Evolutionary conservation across 2,888 invertebrate species (phyloP), one percentile per base, ranked within the genome.

Genomic region (Patella caerulea): DNA sequence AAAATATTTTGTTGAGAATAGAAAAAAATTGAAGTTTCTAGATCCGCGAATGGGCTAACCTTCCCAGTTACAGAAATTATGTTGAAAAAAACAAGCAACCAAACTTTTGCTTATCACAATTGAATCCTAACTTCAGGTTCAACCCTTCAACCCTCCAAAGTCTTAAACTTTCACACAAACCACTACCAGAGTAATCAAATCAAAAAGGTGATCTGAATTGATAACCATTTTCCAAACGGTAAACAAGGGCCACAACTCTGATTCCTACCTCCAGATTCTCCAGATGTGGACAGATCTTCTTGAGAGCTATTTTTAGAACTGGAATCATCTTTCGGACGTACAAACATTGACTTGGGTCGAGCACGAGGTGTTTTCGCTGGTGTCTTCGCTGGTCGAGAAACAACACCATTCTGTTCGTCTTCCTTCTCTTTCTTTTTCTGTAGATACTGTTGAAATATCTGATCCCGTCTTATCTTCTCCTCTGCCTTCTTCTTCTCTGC

Each of bases 371-470:
- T 78, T 14, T 77, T 59, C 69, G 73, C 71, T n/a, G 74, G 73
- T 34, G 76, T 75, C 34, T 74, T 70, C 12, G 69, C 65, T 45
- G 74, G 71, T 15, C 79, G 72, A 24, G 80, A 56, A 52, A 81
- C 17, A 54, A 87, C 84, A 29, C 84, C 83, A 17, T 92, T 90
- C 79, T 91, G 90, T 53, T 92, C 92, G n/a, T 97, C 96, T 92
- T 97, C 97, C 91, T 97, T 97, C 82, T 96, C 95, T 77, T 96
- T 96, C 92, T 98, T 98, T 91, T 98, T 97, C 86, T 97, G 93
- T 92, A 97, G 96, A 93, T 98, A 96, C 92, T 97, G 96, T 90
- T 97, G 97, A 86, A 98, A 94, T 90, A 98, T 98, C 83, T 94
- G 94, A 84, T 97, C 96, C 77, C 98, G 93, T 79, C 97, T 93